A percentile compares a stretch with the other conserved stretches of the same genome.
phyloP scores from a whole-genome alignment of 2,113 vertebrate genomes.

The Notothenia rossii region DNA sequence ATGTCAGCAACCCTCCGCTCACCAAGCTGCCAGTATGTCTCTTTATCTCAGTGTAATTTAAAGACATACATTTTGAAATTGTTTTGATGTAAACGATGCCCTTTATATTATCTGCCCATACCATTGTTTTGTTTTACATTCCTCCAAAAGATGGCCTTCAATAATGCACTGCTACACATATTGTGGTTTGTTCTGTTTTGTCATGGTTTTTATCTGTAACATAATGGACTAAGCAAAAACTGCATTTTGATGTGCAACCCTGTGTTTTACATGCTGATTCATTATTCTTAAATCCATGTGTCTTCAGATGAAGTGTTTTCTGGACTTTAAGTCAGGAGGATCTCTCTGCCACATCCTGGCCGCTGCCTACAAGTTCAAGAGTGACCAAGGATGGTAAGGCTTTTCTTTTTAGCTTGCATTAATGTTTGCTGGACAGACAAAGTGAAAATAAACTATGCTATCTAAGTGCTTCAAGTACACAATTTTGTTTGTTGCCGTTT shows the following conservation, averaged over 20 bases:
- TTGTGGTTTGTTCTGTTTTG: no score
- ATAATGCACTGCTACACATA: no score
- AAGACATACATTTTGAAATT: not conserved
- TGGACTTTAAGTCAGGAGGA: constrained; percentile 98
- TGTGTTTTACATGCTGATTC: no score
- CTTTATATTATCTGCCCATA: no score
- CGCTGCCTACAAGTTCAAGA: constrained; percentile 99
- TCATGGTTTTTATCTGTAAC: no score
- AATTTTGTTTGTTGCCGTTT: constrained; percentile 57
- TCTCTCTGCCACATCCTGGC: constrained; percentile 96
- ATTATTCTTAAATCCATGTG: constrained; percentile 7
- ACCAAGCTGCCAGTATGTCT: constrained; percentile 91
- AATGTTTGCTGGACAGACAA: not conserved
- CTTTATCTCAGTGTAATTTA: constrained; percentile 15
- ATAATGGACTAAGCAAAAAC: no score
- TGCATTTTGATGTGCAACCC: no score
- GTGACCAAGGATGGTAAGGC: constrained; percentile 98
- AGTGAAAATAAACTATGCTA: not conserved
- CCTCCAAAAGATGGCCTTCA: no score
- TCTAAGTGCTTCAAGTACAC: not conserved
- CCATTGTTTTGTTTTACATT: no score
- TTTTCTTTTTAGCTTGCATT: constrained; percentile 52
- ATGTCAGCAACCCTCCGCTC: constrained; percentile 97
- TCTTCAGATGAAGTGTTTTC: constrained; percentile 94
- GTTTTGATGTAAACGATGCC: no score